Evolutionary conservation across 1,140 invertebrate species (phyloP).

Genomic region (Xylocopa sonorina): DNA sequence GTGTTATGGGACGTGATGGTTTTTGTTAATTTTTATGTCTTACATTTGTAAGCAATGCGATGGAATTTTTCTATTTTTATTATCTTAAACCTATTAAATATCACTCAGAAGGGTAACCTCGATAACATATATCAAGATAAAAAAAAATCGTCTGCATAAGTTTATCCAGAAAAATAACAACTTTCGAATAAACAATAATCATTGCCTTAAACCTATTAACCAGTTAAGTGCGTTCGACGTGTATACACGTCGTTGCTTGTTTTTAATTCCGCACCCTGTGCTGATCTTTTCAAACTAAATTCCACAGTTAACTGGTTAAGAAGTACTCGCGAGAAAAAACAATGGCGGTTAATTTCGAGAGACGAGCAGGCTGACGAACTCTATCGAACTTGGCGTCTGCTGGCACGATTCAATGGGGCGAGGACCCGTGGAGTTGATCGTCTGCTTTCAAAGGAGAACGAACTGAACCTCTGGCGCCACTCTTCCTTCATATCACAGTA

Average conservation of each 20-base stretch:
- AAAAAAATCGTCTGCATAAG: no score
- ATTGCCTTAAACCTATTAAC: no score
- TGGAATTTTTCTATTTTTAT: not conserved
- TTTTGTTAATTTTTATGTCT: no score
- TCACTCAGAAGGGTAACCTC: no score
- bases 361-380: conserved; percentile 26
- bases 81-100: not conserved
- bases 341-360: conserved; percentile 14
- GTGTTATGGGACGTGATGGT: no score
- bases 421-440: conserved; percentile 1
- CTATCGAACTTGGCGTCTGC: conserved; percentile 29
- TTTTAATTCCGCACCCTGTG: no score
- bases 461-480: not conserved
- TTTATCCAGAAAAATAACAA: not conserved
- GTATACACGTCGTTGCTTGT: no score
- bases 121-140: no score
- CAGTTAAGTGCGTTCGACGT: no score
- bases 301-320: not conserved
- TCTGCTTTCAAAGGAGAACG: conserved; percentile 21
- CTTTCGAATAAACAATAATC: not conserved
- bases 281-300: no score
- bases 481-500: not conserved
- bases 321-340: conserved; percentile 16
- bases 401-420: conserved; percentile 33
- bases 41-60: no score